These are phyloP conservation scores for Drosophila incognita DNA, from an alignment of 2,888 invertebrate species.

Conservation along the genomic window DNA sequence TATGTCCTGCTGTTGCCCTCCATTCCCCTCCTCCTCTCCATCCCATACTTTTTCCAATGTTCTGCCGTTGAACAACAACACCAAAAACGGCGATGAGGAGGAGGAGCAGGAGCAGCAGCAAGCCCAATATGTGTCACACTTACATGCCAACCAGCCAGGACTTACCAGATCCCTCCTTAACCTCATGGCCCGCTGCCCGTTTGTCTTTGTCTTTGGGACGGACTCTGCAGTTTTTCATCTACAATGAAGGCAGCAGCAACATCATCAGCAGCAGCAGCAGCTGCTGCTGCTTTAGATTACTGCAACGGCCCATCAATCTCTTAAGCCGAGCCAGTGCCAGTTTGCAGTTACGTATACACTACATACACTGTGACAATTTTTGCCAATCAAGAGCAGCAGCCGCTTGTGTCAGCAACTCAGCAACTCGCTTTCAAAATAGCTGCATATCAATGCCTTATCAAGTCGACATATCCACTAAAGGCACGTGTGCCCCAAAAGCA, in stretches of 20 bases:
- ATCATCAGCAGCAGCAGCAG: not conserved
- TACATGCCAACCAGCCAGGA: conserved; percentile 33
- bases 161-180: not conserved
- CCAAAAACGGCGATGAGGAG: conserved; percentile 5
- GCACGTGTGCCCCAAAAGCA: conserved; percentile 13
- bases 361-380: conserved; percentile 12
- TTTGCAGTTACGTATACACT: not conserved
- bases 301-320: conserved; percentile 54
- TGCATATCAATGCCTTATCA: conserved; percentile 67
- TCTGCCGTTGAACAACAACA: conserved; percentile 30
- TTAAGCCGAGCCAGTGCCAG: conserved; percentile 14
- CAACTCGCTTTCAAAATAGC: conserved; percentile 33
- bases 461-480: conserved; percentile 57
- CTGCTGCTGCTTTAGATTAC: conserved; percentile 36
- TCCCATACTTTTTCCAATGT: conserved; percentile 59
- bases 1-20: conserved; percentile 24
- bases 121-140: conserved; percentile 63
- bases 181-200: conserved; percentile 4
- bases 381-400: conserved; percentile 38
- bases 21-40: not conserved
- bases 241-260: not conserved
- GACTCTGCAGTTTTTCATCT: conserved; percentile 51
- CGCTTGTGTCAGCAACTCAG: conserved; percentile 7
- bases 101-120: conserved; percentile 15
- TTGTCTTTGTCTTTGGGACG: conserved; percentile 42